Evolutionary conservation across 2,797 vertebrate species (phyloP).

Genomic region (Hephaestus fuliginosus): DNA sequence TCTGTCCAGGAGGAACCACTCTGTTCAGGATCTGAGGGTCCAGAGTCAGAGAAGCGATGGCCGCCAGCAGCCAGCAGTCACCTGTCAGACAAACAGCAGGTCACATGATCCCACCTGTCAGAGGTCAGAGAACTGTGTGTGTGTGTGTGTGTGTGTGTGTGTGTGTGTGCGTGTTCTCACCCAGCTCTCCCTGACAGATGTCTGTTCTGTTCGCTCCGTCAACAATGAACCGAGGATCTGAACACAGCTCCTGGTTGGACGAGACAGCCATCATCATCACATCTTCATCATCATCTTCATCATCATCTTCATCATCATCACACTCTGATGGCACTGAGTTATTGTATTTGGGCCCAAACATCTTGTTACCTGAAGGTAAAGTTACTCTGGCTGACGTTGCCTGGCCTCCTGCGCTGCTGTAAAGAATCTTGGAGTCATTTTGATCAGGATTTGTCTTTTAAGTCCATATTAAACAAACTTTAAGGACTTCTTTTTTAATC

Average conservation of each 20-base stretch:
- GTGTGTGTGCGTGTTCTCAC: constrained; percentile 77
- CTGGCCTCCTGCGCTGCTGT: too few species aligned
- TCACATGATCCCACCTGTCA: constrained; percentile 31
- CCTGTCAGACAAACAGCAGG: constrained; percentile 77
- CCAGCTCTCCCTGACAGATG: constrained; percentile 92
- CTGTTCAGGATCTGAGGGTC: constrained; percentile 88
- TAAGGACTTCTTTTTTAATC: too few species aligned
- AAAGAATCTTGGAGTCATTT: too few species aligned
- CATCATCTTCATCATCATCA: too few species aligned
- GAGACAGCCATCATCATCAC: constrained; percentile 8
- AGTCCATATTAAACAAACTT: too few species aligned
- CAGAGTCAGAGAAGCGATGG: constrained; percentile 92
- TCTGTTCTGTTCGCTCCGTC: constrained; percentile 89
- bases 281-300: not conserved
- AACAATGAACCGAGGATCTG: constrained; percentile 87
- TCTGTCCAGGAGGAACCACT: constrained; percentile 89
- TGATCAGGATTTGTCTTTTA: too few species aligned
- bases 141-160: constrained; percentile 12
- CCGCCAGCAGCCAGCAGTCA: constrained; percentile 94
- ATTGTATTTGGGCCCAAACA: too few species aligned
- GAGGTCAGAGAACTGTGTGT: too few species aligned
- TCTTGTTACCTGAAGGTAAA: too few species aligned
- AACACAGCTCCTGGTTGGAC: constrained; percentile 88
- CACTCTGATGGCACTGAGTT: too few species aligned
- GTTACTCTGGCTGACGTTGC: too few species aligned